Conservation (phyloP, 1,140 invertebrate genomes). For the Aethina tumida region DNA sequence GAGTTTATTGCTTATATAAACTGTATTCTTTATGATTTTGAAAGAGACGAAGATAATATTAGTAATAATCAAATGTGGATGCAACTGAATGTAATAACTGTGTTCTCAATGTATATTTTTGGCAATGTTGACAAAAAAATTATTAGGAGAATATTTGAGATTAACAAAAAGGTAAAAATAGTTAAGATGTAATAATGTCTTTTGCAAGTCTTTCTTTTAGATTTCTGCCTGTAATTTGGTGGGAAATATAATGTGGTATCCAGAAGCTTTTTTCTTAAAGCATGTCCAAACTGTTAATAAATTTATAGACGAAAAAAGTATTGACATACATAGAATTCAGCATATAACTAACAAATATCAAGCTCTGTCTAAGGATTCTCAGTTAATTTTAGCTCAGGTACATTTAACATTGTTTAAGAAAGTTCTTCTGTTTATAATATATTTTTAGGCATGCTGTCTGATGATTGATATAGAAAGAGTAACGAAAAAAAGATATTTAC, state of each 20-base stretch:
- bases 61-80: conserved; percentile 53
- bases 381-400: conserved; percentile 40
- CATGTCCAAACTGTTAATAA: conserved; percentile 49
- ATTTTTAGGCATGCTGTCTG: conserved; percentile 43
- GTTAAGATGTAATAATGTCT: conserved; percentile 9
- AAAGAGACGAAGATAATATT: conserved; percentile 49
- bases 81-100: conserved; percentile 59
- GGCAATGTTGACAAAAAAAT: conserved; percentile 68
- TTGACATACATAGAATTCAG: conserved; percentile 42
- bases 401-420: conserved; percentile 2
- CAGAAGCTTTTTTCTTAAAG: conserved; percentile 61
- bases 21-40: conserved; percentile 51
- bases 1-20: conserved; percentile 65
- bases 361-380: conserved; percentile 49
- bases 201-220: conserved; percentile 31
- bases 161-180: conserved; percentile 58
- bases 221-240: conserved; percentile 62
- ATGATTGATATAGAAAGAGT: conserved; percentile 49
- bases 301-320: conserved; percentile 50
- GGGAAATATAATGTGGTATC: conserved; percentile 71
- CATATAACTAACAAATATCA: conserved; percentile 49
- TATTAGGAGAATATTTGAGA: conserved; percentile 59
- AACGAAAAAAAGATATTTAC: conserved; percentile 44
- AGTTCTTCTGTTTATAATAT: conserved; percentile 3
- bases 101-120: conserved; percentile 66